These are phyloP conservation scores for Merops nubicus DNA, from an alignment of 2,113 vertebrate genomes.

Conservation along the genomic window DNA sequence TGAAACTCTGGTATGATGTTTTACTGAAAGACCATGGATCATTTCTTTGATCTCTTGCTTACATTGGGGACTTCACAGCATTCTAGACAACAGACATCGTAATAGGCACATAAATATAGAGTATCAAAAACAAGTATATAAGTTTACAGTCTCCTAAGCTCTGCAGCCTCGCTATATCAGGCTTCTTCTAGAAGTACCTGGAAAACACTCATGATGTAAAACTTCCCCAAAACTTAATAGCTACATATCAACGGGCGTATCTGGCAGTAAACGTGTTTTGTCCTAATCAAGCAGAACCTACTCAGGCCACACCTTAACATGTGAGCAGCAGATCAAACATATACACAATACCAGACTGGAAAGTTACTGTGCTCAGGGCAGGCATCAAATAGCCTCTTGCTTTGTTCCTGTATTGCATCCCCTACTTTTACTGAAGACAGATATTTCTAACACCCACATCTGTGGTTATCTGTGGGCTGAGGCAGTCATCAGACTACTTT, in stretches of 20 bases:
- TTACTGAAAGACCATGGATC: neutral
- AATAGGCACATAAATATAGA: neutral
- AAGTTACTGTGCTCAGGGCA: neutral
- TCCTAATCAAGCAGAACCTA: neutral
- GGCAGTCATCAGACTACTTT: neutral
- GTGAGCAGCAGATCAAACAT: slow-evolving; percentile 10
- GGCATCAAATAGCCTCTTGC: neutral
- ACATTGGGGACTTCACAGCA: neutral
- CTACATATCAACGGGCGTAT: neutral
- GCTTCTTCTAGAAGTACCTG: neutral
- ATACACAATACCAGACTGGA: neutral
- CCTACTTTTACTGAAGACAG: neutral
- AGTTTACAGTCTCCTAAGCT: neutral
- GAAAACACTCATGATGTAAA: neutral
- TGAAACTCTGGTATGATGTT: neutral
- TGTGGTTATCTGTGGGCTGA: neutral
- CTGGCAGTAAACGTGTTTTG: neutral
- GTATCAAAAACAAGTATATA: neutral
- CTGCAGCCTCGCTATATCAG: neutral
- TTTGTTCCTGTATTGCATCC: neutral
- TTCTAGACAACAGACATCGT: neutral
- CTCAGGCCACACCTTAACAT: slow-evolving; percentile 11
- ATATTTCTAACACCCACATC: neutral
- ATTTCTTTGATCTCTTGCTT: neutral
- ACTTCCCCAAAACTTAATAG: neutral